Evolutionary conservation across 2,797 vertebrate species (phyloP).

Genomic region (Pantherophis vulpinus): DNA sequence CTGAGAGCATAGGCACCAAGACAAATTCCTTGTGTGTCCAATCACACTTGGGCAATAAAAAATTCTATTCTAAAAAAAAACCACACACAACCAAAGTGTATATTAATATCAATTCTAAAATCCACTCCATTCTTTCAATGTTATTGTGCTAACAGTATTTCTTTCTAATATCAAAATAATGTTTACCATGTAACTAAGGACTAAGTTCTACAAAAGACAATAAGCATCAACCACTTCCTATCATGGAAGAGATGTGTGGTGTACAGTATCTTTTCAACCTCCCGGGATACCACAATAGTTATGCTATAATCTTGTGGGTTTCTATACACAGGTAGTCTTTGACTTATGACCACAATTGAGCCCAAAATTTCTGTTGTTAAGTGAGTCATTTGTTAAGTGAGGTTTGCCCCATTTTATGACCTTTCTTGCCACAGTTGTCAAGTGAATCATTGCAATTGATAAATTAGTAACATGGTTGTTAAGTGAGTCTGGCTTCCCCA

Average conservation of each 20-base stretch:
- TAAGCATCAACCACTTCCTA: background rate
- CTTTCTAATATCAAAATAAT: background rate
- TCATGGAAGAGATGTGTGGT: background rate
- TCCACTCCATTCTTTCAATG: background rate
- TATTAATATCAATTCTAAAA: background rate
- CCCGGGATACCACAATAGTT: slow-evolving; percentile 4
- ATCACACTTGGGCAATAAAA: no score
- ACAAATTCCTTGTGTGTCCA: no score
- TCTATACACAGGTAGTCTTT: background rate
- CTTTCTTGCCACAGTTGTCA: no score
- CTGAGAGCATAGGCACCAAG: no score
- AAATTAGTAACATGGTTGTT: no score
- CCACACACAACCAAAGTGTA: background rate
- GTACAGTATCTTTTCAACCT: background rate
- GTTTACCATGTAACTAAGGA: background rate
- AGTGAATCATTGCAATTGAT: no score
- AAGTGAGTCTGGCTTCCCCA: no score
- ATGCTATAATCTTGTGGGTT: background rate
- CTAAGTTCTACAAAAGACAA: fast-evolving
- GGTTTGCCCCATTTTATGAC: no score
- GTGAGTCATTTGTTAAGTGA: no score
- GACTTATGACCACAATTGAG: no score
- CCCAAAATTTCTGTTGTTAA: no score
- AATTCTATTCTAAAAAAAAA: no score
- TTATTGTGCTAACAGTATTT: background rate